Evolutionary conservation across 2,113 vertebrate species (phyloP).

Genomic region (Albula glossodonta): DNA sequence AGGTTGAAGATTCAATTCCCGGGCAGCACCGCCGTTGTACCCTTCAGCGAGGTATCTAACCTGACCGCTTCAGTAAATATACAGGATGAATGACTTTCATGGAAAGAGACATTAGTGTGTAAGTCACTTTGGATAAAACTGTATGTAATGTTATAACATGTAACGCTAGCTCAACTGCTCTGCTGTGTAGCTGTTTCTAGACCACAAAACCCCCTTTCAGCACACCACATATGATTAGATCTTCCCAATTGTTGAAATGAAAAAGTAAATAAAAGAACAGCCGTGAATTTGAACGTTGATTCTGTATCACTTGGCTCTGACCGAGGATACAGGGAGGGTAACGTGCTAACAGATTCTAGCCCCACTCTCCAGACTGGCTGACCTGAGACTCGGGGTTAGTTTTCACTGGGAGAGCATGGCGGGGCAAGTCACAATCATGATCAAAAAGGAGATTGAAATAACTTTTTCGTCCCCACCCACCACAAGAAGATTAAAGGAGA

Average conservation of each 20-base stretch:
- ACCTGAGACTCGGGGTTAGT: neutral
- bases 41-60: too few relatives aligned
- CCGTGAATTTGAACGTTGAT: too few relatives aligned
- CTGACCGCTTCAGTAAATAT: too few relatives aligned
- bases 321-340: neutral
- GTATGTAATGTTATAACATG: too few relatives aligned
- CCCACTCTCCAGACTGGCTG: neutral
- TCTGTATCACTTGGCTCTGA: too few relatives aligned
- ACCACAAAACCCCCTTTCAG: neutral
- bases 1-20: too few relatives aligned
- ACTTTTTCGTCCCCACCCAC: conserved; percentile 27
- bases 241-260: neutral
- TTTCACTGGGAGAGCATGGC: neutral
- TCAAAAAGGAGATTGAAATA: conserved; percentile 28
- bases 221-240: neutral
- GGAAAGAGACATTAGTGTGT: too few relatives aligned
- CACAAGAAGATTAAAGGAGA: conserved; percentile 35
- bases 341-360: neutral
- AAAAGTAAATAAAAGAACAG: neutral
- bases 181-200: neutral
- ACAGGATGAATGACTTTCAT: too few relatives aligned
- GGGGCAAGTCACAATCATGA: conserved; percentile 17
- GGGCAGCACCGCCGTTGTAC: too few relatives aligned
- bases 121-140: too few relatives aligned
- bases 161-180: too few relatives aligned